Conservation (phyloP, 2,797 vertebrate genomes). For the Carapus acus region DNA sequence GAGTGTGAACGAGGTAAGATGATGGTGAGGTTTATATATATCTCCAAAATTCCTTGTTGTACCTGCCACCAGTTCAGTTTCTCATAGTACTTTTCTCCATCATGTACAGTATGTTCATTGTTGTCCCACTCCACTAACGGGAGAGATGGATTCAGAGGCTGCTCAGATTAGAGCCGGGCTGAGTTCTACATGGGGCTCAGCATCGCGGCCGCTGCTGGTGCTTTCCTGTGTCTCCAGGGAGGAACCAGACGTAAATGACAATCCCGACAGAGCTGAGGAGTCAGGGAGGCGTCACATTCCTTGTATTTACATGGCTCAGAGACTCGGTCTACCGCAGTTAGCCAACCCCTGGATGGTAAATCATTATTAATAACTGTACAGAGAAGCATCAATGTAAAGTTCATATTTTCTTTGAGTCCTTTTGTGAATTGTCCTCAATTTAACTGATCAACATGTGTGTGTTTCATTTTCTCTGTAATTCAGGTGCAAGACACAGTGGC, state of each 20-base stretch:
- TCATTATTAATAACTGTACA: not conserved
- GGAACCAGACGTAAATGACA: constrained; percentile 20
- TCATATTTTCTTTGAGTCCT: not conserved
- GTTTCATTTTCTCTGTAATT: too few relatives aligned
- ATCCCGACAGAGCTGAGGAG: not conserved
- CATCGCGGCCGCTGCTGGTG: constrained; percentile 80
- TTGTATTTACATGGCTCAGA: constrained; percentile 84
- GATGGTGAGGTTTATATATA: too few relatives aligned
- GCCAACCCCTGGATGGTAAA: constrained; percentile 88
- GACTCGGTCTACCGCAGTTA: constrained; percentile 75
- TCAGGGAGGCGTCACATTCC: constrained; percentile 66
- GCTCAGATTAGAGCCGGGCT: constrained; percentile 80
- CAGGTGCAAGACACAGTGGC: constrained; percentile 86
- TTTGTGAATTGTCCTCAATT: constrained; percentile 24
- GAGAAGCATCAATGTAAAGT: not conserved
- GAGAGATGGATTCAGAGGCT: constrained; percentile 71
- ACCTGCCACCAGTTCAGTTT: not conserved
- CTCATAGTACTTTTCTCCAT: too few relatives aligned
- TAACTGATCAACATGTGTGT: too few relatives aligned
- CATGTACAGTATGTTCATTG: not conserved
- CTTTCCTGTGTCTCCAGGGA: constrained; percentile 81
- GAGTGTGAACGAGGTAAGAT: constrained; percentile 75
- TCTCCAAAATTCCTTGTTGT: too few relatives aligned
- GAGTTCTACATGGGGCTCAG: constrained; percentile 69
- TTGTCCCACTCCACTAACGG: constrained; percentile 42